These are phyloP conservation scores for Stomatorhinus walkeri DNA, from an alignment of 2,797 vertebrate species.

Conservation along the genomic window DNA sequence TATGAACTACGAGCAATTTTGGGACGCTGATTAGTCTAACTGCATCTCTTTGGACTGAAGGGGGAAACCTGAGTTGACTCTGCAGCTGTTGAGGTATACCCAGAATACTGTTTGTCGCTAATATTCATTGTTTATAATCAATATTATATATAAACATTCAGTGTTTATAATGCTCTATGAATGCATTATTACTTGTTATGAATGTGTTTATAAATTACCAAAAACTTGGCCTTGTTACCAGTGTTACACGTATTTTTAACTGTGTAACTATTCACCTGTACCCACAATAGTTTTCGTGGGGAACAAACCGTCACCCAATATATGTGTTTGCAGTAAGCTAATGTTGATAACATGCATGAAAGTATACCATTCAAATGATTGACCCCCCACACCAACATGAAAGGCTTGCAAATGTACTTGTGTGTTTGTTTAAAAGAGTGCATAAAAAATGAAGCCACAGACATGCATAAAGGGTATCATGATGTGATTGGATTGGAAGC, in stretches of 20 bases:
- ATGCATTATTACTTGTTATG: not conserved
- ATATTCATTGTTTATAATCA: not conserved
- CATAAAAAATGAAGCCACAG: not conserved
- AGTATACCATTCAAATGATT: not conserved
- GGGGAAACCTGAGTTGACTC: not conserved
- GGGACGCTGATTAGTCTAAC: not conserved
- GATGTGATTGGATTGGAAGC: conserved; percentile 27
- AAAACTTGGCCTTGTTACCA: not conserved
- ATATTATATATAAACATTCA: not conserved
- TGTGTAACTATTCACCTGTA: not conserved
- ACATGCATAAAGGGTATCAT: conserved; percentile 29
- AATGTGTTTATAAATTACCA: not conserved
- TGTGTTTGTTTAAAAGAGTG: not conserved
- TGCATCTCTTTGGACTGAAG: not conserved
- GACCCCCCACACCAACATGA: not conserved
- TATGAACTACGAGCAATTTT: not conserved
- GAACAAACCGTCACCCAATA: not conserved
- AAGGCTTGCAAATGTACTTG: not conserved
- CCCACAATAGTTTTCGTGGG: not conserved
- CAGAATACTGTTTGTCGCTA: not conserved
- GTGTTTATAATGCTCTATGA: not conserved
- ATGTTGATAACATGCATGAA: conserved; percentile 5
- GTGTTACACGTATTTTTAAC: not conserved
- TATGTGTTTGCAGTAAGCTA: not conserved
- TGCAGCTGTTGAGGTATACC: not conserved